Percentiles rank a stretch among this genome's conserved stretches.
These are phyloP conservation scores for Eubasilissa splendida DNA, from an alignment of 2,888 invertebrate species.

Conservation along the genomic window DNA sequence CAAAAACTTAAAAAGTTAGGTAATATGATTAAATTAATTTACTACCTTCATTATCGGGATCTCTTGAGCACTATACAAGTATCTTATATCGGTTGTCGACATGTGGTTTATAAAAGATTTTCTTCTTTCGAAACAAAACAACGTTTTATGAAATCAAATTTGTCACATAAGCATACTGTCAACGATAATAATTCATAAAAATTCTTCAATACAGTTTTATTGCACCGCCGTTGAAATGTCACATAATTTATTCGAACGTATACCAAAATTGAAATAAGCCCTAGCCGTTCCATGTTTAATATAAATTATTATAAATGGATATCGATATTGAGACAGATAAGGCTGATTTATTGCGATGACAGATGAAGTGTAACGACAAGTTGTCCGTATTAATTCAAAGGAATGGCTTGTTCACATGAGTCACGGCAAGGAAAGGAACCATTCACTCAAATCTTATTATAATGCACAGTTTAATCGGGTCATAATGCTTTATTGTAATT, in stretches of 20 bases:
- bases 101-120: no score
- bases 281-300: neutral
- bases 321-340: slow-evolving; percentile 6
- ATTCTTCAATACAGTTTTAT: neutral
- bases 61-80: no score
- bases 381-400: slow-evolving; percentile 38
- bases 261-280: neutral
- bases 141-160: no score
- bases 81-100: no score
- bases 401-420: slow-evolving; percentile 47
- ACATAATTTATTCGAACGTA: slow-evolving; percentile 11
- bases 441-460: slow-evolving; percentile 49
- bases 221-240: neutral
- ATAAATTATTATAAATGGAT: slow-evolving; percentile 23
- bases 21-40: no score
- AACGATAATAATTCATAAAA: neutral
- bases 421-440: slow-evolving; percentile 38
- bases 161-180: neutral
- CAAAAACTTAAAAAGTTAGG: no score
- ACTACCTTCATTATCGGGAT: no score
- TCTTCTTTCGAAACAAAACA: no score
- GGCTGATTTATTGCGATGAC: slow-evolving; percentile 45
- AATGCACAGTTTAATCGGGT: slow-evolving; percentile 52
- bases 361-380: slow-evolving; percentile 50
- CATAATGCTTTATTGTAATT: slow-evolving; percentile 55